These are phyloP conservation scores for Sceloporus tristichus DNA, from an alignment of 2,113 vertebrate species.

Conservation along the genomic window DNA sequence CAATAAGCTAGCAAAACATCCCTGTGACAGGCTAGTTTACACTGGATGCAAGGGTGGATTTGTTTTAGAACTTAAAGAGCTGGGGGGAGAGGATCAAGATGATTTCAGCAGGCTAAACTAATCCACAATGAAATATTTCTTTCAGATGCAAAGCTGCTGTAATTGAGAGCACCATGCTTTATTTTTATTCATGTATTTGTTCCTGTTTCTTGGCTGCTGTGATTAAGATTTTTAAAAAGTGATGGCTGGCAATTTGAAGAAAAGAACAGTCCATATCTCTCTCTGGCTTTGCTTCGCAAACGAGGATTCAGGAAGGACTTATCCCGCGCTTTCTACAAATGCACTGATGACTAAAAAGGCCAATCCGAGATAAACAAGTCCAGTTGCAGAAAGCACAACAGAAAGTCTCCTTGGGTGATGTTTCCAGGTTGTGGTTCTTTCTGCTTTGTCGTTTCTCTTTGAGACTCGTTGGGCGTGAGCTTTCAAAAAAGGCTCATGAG, in stretches of 20 bases:
- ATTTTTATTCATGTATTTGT: background rate
- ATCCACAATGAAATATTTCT: slow-evolving; percentile 8
- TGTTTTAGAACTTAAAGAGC: slow-evolving; percentile 1
- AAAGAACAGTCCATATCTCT: background rate
- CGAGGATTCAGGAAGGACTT: too few species aligned
- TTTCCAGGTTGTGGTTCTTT: too few species aligned
- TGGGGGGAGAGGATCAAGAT: background rate
- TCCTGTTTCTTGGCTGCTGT: fast-evolving
- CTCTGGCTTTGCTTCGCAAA: too few species aligned
- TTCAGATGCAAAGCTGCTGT: background rate
- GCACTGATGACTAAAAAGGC: too few species aligned
- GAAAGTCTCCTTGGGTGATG: too few species aligned
- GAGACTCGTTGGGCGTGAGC: too few species aligned
- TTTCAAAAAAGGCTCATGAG: too few species aligned
- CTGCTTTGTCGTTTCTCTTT: too few species aligned
- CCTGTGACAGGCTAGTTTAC: slow-evolving; percentile 5
- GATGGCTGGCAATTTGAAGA: background rate
- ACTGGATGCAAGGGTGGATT: slow-evolving; percentile 1
- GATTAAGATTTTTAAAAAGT: background rate
- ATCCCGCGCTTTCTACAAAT: too few species aligned
- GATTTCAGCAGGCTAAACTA: background rate
- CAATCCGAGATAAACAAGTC: too few species aligned
- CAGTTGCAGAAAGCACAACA: too few species aligned
- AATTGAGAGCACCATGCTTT: background rate
- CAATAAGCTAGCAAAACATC: slow-evolving; percentile 16